Conservation (phyloP, 2,797 vertebrate genomes). For the Knipowitschia caucasica region DNA sequence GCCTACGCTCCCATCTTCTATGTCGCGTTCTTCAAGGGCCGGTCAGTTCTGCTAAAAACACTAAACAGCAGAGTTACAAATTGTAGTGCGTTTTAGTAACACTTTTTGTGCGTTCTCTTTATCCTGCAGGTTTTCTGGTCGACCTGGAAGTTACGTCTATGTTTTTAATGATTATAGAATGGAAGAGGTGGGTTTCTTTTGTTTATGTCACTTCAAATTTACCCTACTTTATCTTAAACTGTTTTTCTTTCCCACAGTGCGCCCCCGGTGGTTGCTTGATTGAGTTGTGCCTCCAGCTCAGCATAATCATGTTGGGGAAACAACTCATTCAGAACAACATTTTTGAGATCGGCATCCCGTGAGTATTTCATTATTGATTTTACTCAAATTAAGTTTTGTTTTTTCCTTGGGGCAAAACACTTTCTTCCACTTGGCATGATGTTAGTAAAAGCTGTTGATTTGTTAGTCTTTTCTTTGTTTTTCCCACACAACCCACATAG, state of each 20-base stretch:
- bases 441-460: too few species aligned
- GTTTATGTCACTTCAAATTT: neutral
- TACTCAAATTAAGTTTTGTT: too few species aligned
- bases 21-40: conserved; percentile 97
- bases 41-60: conserved; percentile 68
- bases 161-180: conserved; percentile 90
- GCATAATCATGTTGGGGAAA: conserved; percentile 99
- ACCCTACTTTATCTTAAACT: neutral
- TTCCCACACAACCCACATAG: neutral
- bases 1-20: conserved; percentile 98
- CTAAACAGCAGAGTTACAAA: neutral
- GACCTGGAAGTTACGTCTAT: conserved; percentile 90
- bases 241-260: conserved; percentile 74
- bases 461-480: neutral
- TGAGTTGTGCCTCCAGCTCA: conserved; percentile 95
- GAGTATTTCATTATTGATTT: too few species aligned
- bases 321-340: conserved; percentile 98
- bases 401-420: too few species aligned
- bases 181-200: conserved; percentile 84
- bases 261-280: conserved; percentile 97
- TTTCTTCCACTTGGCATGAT: too few species aligned
- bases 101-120: neutral
- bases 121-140: conserved; percentile 87
- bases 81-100: neutral
- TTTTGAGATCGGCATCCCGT: conserved; percentile 98